Evolutionary conservation across 2,113 vertebrate genomes (phyloP).

Genomic region (Heteronetta atricapilla): DNA sequence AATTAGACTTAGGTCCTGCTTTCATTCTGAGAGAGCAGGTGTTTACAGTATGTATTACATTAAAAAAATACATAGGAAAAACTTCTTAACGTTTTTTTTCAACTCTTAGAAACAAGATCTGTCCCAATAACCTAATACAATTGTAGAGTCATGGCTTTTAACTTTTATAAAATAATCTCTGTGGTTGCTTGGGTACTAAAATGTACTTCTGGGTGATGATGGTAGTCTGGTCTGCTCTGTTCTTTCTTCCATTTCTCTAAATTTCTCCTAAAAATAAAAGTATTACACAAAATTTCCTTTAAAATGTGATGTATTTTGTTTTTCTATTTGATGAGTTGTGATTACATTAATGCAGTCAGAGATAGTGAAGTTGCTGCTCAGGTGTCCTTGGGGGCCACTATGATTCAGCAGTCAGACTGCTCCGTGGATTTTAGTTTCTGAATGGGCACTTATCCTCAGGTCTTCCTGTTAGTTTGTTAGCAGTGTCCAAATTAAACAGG

Average conservation of each 20-base stretch:
- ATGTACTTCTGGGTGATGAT: background rate
- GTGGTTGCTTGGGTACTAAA: constrained; percentile 30
- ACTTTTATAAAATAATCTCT: background rate
- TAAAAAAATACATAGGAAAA: background rate
- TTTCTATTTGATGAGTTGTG: background rate
- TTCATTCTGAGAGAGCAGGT: no score
- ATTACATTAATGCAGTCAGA: background rate
- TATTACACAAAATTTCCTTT: background rate
- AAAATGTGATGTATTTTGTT: background rate
- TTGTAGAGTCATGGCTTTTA: background rate
- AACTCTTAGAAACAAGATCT: background rate
- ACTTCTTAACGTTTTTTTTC: background rate
- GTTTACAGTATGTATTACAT: no score
- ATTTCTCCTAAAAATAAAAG: background rate
- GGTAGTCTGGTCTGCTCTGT: background rate
- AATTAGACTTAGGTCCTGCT: background rate
- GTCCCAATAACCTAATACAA: background rate
- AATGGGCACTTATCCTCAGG: background rate
- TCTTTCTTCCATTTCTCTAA: background rate
- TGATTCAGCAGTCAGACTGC: background rate
- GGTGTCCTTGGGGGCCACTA: background rate
- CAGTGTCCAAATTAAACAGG: background rate
- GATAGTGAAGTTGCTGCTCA: background rate
- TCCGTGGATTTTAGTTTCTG: background rate
- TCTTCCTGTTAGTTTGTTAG: background rate